A percentile compares a stretch with the other conserved stretches of the same genome.
These are phyloP conservation scores for Vesta saturnalis DNA, from an alignment of 2,888 invertebrate species.

Conservation along the genomic window DNA sequence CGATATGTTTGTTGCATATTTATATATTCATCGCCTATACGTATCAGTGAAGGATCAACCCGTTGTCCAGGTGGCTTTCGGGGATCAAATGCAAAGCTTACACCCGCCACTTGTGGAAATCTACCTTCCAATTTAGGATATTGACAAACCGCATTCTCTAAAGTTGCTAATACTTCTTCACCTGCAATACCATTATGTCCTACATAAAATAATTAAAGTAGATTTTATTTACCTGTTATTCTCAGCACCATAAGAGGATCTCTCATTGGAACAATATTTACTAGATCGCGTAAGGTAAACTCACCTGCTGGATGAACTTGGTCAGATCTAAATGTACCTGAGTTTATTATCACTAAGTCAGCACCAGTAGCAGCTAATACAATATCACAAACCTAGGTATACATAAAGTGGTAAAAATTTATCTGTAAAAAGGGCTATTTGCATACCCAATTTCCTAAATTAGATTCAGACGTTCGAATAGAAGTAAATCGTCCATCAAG, in stretches of 20 bases:
- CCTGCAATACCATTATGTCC: constrained; percentile 60
- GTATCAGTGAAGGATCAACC: constrained; percentile 76
- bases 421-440: not conserved
- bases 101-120: constrained; percentile 87
- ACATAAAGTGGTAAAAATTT: constrained; percentile 18
- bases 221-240: constrained; percentile 67
- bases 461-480: constrained; percentile 86
- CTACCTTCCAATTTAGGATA: constrained; percentile 90
- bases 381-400: constrained; percentile 73
- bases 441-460: constrained; percentile 81
- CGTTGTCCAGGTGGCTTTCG: constrained; percentile 74
- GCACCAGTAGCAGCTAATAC: constrained; percentile 86
- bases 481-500: constrained; percentile 86
- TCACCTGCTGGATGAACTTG: constrained; percentile 84
- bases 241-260: constrained; percentile 84
- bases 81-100: constrained; percentile 81
- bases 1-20: constrained; percentile 76
- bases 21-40: constrained; percentile 87
- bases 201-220: not conserved
- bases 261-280: constrained; percentile 85
- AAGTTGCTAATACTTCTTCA: constrained; percentile 71
- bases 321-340: constrained; percentile 86
- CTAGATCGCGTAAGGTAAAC: constrained; percentile 85
- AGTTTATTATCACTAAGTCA: constrained; percentile 86
- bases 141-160: constrained; percentile 87